phyloP scores from a whole-genome alignment of 2,888 invertebrate species.

The Microctonus aethiopoides region DNA sequence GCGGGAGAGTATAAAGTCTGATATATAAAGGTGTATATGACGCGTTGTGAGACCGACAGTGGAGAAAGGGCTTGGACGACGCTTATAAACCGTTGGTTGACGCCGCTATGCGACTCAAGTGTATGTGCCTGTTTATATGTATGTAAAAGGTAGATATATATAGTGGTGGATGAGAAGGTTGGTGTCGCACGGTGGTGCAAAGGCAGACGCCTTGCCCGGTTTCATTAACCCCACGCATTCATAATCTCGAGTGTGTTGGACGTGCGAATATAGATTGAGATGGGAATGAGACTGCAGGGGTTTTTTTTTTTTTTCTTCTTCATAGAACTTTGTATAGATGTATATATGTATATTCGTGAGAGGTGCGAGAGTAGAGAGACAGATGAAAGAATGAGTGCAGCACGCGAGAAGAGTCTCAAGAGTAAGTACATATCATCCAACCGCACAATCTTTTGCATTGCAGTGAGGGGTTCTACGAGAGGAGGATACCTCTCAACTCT shows the following conservation, averaged over 20 bases:
- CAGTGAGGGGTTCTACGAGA: neutral
- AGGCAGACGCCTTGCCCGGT: constrained; percentile 63
- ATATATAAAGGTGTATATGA: too few species aligned
- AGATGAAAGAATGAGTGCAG: constrained; percentile 29
- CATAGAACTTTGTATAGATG: neutral
- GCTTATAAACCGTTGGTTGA: neutral
- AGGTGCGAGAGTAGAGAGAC: constrained; percentile 29
- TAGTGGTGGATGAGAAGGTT: constrained; percentile 7
- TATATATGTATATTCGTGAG: constrained; percentile 50
- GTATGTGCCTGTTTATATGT: neutral
- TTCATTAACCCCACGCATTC: constrained; percentile 66
- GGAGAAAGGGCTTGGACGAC: neutral
- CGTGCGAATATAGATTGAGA: constrained; percentile 68
- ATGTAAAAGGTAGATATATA: neutral
- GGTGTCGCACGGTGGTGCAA: constrained; percentile 51
- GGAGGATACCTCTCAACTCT: constrained; percentile 5
- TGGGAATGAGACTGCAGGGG: constrained; percentile 63
- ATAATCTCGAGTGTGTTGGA: constrained; percentile 66
- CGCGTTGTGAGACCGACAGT: too few species aligned
- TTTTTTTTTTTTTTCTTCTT: constrained; percentile 53
- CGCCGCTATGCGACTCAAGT: neutral
- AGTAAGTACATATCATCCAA: constrained; percentile 10
- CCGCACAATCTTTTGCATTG: neutral
- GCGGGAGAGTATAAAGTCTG: too few species aligned
- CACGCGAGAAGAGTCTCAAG: constrained; percentile 41